Evolutionary conservation across 1,140 invertebrate genomes (phyloP).

Genomic region (Euura saliciscinereae): DNA sequence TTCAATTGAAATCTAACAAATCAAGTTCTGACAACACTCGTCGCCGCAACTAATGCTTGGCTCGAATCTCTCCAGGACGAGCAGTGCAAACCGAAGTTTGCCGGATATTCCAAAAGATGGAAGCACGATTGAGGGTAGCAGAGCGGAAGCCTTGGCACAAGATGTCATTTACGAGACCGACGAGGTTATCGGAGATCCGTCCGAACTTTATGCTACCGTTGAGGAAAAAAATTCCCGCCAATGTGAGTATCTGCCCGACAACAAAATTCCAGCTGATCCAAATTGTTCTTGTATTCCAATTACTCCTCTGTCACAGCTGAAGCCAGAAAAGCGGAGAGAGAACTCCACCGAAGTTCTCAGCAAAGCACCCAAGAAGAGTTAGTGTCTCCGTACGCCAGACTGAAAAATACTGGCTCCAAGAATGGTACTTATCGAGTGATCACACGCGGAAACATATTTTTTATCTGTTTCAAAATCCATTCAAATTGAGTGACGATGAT

Average conservation of each 20-base stretch:
- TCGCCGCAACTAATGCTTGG: no score
- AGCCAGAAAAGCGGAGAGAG: constrained; percentile 48
- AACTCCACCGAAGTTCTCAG: constrained; percentile 61
- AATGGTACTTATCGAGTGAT: constrained; percentile 53
- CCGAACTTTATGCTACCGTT: constrained; percentile 73
- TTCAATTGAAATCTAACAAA: no score
- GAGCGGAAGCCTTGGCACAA: constrained; percentile 46
- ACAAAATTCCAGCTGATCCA: neutral
- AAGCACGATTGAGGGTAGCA: constrained; percentile 40
- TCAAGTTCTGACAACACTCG: no score
- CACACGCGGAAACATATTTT: constrained; percentile 38
- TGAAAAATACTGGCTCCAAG: constrained; percentile 55
- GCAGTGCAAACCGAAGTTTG: constrained; percentile 67
- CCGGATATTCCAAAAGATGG: constrained; percentile 68
- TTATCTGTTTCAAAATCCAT: no score
- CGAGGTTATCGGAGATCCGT: constrained; percentile 62
- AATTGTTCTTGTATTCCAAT: constrained; percentile 8
- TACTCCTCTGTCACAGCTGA: constrained; percentile 26
- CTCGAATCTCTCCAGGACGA: constrained; percentile 40
- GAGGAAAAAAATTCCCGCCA: constrained; percentile 55
- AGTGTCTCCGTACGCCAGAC: constrained; percentile 65
- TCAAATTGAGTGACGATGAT: constrained; percentile 25
- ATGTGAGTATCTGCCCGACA: constrained; percentile 34
- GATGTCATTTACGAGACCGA: constrained; percentile 58
- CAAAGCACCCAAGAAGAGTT: constrained; percentile 68